A percentile compares a stretch with the other conserved stretches of the same genome.
Evolutionary conservation across 2,113 vertebrate species (phyloP).

Genomic region (Cairina moschata): DNA sequence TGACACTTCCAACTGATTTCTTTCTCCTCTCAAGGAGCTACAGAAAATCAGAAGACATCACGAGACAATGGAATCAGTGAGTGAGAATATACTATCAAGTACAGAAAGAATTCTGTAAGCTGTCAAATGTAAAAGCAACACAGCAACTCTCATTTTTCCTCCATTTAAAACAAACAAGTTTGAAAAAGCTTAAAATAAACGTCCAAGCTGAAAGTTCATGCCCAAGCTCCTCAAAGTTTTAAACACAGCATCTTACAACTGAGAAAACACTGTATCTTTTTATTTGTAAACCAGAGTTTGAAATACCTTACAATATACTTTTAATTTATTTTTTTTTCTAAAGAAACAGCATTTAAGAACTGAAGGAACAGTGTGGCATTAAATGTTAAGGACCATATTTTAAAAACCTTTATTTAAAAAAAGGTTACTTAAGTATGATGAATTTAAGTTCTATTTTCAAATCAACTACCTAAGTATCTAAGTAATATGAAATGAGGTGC

Average conservation of each 20-base stretch:
- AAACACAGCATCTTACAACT: slow-evolving; percentile 27
- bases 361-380: neutral
- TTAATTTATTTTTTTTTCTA: neutral
- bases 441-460: neutral
- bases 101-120: neutral
- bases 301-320: slow-evolving; percentile 17
- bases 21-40: neutral
- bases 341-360: slow-evolving; percentile 37
- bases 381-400: neutral
- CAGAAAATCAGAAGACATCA: neutral
- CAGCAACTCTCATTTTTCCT: neutral
- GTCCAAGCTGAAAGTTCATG: neutral
- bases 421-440: neutral
- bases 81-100: neutral
- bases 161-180: neutral
- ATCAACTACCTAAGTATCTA: neutral
- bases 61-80: neutral
- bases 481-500: neutral
- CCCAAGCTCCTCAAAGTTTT: slow-evolving; percentile 40
- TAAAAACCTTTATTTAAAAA: slow-evolving; percentile 19
- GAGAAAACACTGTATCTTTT: neutral
- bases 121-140: neutral
- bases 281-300: slow-evolving; percentile 25
- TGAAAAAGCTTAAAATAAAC: neutral
- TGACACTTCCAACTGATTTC: neutral